Evolutionary conservation across 2,113 vertebrate genomes (phyloP).

Genomic region (Rhizomys pruinosus): DNA sequence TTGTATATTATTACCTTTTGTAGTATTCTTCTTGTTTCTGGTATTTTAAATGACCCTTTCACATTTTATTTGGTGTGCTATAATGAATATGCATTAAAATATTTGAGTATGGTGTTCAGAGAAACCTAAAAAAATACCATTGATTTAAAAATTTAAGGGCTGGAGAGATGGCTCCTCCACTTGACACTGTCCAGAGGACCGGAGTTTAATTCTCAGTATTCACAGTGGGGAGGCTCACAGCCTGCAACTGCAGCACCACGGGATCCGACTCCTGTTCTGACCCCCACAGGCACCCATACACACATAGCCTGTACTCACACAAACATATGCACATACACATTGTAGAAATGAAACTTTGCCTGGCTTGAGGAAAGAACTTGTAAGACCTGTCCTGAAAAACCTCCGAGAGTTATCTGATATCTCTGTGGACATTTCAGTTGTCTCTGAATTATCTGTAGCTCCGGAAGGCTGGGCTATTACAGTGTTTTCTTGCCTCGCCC

Average conservation of each 20-base stretch:
- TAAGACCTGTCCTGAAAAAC: too few relatives aligned
- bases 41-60: constrained; percentile 64
- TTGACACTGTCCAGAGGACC: not conserved
- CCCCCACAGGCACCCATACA: not conserved
- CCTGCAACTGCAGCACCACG: too few relatives aligned
- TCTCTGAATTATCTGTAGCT: too few relatives aligned
- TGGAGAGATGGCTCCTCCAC: not conserved
- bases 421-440: too few relatives aligned
- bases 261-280: not conserved
- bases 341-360: too few relatives aligned
- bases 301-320: not conserved
- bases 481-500: too few relatives aligned
- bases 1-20: not conserved
- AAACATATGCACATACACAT: too few relatives aligned
- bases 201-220: not conserved
- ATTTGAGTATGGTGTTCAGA: constrained; percentile 47
- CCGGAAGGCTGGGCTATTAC: too few relatives aligned
- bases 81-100: constrained; percentile 52
- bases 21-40: constrained; percentile 12
- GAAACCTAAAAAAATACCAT: constrained; percentile 42
- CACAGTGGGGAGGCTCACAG: too few relatives aligned
- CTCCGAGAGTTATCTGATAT: too few relatives aligned
- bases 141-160: not conserved
- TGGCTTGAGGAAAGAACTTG: too few relatives aligned
- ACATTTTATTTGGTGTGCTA: constrained; percentile 40